Conservation (phyloP, 2,113 vertebrate species). For the Fulica atra region DNA sequence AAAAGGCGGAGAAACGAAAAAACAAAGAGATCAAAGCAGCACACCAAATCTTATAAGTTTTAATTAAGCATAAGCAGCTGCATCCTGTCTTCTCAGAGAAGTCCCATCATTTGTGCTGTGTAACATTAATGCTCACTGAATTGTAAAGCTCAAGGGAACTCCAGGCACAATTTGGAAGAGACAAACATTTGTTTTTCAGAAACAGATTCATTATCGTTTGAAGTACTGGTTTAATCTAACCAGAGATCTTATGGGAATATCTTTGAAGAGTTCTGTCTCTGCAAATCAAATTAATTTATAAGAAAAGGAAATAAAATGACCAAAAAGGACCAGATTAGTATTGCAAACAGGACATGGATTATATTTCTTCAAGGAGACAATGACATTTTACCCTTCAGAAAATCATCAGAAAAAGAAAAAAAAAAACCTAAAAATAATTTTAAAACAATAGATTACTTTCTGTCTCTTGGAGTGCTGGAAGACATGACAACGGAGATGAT, state of each 20-base stretch:
- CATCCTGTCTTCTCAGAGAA: slow-evolving; percentile 44
- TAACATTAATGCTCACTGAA: slow-evolving; percentile 65
- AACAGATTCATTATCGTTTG: slow-evolving; percentile 60
- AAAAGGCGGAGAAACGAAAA: slow-evolving; percentile 25
- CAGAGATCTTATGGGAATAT: slow-evolving; percentile 54
- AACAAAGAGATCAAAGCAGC: slow-evolving; percentile 29
- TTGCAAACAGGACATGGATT: not conserved
- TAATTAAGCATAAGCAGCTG: slow-evolving; percentile 61
- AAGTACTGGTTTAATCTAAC: slow-evolving; percentile 62
- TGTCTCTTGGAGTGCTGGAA: not conserved
- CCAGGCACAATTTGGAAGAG: slow-evolving; percentile 50
- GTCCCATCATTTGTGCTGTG: slow-evolving; percentile 27
- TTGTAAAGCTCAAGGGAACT: slow-evolving; percentile 58
- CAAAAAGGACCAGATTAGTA: not conserved
- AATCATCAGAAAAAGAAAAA: not conserved
- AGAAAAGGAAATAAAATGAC: slow-evolving; percentile 18
- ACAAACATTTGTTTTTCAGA: slow-evolving; percentile 64
- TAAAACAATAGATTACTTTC: not conserved
- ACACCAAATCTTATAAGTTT: slow-evolving; percentile 52
- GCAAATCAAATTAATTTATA: slow-evolving; percentile 49
- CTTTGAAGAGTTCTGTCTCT: slow-evolving; percentile 49
- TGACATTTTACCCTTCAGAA: not conserved
- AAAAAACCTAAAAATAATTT: not conserved
- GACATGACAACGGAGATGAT: not conserved
- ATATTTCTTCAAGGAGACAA: not conserved